Conservation (phyloP, 2,113 vertebrate genomes). For the Felis chaus region DNA sequence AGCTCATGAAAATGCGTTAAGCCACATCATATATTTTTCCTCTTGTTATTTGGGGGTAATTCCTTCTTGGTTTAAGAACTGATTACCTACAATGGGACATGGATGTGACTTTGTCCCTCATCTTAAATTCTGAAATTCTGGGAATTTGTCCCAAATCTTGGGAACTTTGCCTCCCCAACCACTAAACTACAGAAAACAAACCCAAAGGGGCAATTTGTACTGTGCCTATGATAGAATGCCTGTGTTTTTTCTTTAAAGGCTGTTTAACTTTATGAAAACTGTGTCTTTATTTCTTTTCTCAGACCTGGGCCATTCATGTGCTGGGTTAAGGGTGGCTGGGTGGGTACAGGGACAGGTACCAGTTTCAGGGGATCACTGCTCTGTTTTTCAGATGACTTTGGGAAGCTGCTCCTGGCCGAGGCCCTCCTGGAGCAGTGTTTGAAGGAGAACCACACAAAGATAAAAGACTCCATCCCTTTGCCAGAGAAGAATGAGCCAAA, state of each 20-base stretch:
- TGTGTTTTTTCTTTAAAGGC: neutral
- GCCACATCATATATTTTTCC: neutral
- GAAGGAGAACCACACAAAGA: constrained; percentile 90
- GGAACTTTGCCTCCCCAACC: neutral
- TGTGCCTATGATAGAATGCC: neutral
- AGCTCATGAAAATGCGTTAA: neutral
- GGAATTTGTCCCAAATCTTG: constrained; percentile 12
- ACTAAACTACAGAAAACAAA: neutral
- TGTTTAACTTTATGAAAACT: neutral
- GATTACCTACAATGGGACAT: neutral
- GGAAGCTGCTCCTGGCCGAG: constrained; percentile 92
- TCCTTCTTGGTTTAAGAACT: constrained; percentile 33
- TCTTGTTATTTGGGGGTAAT: neutral
- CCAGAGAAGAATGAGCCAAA: constrained; percentile 89
- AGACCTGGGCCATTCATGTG: neutral
- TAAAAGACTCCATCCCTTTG: constrained; percentile 89
- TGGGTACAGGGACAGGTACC: neutral
- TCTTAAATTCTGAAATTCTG: constrained; percentile 57
- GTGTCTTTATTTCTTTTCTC: neutral
- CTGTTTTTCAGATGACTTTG: constrained; percentile 91
- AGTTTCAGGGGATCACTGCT: neutral
- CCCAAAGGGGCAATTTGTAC: neutral
- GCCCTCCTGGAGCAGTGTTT: constrained; percentile 93
- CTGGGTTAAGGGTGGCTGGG: no score
- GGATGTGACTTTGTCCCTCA: neutral